These are phyloP conservation scores for Ooceraea biroi DNA, from an alignment of 1,140 invertebrate species.

Conservation along the genomic window DNA sequence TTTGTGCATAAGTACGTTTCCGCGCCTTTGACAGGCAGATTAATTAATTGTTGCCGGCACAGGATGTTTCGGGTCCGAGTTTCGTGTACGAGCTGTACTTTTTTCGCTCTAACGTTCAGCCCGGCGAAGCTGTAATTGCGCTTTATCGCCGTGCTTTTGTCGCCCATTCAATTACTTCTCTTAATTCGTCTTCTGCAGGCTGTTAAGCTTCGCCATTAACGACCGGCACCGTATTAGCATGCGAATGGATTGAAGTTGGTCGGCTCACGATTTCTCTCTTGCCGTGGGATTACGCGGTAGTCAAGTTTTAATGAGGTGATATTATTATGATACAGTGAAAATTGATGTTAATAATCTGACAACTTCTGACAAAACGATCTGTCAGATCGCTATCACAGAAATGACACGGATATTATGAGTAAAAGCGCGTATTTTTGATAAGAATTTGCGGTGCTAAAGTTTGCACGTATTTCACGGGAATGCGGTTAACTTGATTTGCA, in stretches of 20 bases:
- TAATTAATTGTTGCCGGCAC: constrained; percentile 53
- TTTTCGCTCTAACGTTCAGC: neutral
- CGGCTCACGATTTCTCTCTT: constrained; percentile 24
- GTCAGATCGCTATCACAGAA: constrained; percentile 10
- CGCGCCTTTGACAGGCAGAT: constrained; percentile 43
- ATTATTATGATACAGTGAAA: constrained; percentile 7
- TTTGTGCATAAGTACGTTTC: constrained; percentile 53
- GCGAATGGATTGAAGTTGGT: constrained; percentile 59
- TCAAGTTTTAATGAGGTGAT: constrained; percentile 49
- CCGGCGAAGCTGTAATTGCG: constrained; percentile 31
- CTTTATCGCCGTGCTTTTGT: constrained; percentile 19
- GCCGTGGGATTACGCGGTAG: constrained; percentile 14
- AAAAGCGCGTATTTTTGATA: constrained; percentile 16
- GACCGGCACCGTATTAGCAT: constrained; percentile 55
- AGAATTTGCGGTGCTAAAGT: constrained; percentile 24
- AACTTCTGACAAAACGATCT: no score
- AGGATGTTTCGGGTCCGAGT: constrained; percentile 2
- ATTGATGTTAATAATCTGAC: constrained; percentile 27
- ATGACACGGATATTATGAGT: constrained; percentile 33
- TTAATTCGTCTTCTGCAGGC: constrained; percentile 39
- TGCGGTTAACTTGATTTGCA: constrained; percentile 4
- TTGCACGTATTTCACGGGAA: constrained; percentile 20
- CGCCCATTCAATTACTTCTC: constrained; percentile 24
- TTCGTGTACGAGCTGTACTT: neutral
- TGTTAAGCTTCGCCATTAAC: constrained; percentile 43